A percentile compares a stretch with the other conserved stretches of the same genome.
These are phyloP conservation scores for Sinosuthora webbiana DNA, from an alignment of 2,113 vertebrate genomes.

Conservation along the genomic window DNA sequence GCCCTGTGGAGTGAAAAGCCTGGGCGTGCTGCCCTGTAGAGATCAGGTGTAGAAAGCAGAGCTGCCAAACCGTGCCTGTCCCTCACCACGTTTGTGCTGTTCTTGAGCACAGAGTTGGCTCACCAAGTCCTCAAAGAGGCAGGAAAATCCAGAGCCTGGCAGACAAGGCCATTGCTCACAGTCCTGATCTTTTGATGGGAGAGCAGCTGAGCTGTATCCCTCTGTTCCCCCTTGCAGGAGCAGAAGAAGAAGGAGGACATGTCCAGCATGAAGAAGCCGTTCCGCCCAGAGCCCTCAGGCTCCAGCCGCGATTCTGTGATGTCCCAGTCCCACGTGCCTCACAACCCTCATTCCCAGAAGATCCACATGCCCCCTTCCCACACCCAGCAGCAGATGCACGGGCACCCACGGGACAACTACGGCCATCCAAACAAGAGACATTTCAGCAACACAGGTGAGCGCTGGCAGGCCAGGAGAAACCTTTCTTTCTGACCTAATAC, in stretches of 20 bases:
- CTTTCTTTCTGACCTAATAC: not conserved
- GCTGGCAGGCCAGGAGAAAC: not conserved
- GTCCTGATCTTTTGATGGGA: not conserved
- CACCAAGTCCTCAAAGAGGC: not conserved
- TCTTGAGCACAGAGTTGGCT: not conserved
- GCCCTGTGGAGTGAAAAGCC: not conserved
- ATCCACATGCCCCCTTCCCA: slow-evolving; percentile 77
- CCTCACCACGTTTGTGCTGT: fast-evolving
- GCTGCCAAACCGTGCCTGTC: not conserved
- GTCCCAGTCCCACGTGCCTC: slow-evolving; percentile 77
- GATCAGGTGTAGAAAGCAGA: not conserved
- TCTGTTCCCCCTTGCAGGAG: slow-evolving; percentile 74
- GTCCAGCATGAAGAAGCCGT: slow-evolving; percentile 80
- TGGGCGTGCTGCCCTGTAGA: not conserved
- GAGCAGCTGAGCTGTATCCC: not conserved
- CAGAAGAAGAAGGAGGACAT: slow-evolving; percentile 91
- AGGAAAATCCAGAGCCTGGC: not conserved
- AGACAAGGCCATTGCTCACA: not conserved
- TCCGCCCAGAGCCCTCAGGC: slow-evolving; percentile 87
- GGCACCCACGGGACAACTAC: slow-evolving; percentile 88
- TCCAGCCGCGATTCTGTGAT: slow-evolving; percentile 87
- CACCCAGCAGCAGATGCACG: slow-evolving; percentile 79
- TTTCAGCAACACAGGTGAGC: slow-evolving; percentile 85
- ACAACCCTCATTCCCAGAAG: slow-evolving; percentile 78
- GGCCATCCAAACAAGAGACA: slow-evolving; percentile 85